Evolutionary conservation across 1,140 invertebrate species (phyloP).

Genomic region (Melanaphis sacchari): DNA sequence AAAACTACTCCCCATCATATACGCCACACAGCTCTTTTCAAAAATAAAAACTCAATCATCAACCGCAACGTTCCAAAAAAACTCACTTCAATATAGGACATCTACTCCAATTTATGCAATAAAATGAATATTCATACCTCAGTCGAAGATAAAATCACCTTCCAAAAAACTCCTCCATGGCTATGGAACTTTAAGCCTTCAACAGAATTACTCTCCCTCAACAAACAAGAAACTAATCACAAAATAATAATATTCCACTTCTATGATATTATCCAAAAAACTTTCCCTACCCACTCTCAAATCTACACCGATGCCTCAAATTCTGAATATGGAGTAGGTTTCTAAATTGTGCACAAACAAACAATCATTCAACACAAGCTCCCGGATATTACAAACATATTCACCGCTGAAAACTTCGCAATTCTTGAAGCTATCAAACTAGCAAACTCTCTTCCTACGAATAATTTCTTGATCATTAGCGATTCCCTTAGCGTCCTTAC

Average conservation of each 20-base stretch:
- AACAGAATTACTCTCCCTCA: too few relatives aligned
- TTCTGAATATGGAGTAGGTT: not conserved
- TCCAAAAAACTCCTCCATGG: too few relatives aligned
- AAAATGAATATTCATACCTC: too few relatives aligned
- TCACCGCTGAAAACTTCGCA: not conserved
- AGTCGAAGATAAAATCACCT: too few relatives aligned
- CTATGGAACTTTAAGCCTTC: too few relatives aligned
- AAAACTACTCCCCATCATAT: not conserved
- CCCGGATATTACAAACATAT: not conserved
- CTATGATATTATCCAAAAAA: not conserved
- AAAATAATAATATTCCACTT: not conserved
- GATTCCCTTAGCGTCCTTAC: constrained; percentile 7
- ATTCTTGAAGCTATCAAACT: not conserved
- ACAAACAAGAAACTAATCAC: too few relatives aligned
- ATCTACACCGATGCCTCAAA: constrained; percentile 15
- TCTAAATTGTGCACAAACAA: not conserved
- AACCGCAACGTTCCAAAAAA: too few relatives aligned
- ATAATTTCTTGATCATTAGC: not conserved
- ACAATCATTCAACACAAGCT: not conserved
- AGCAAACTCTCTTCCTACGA: not conserved
- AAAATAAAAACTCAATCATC: not conserved
- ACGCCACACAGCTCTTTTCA: not conserved
- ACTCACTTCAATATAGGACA: too few relatives aligned
- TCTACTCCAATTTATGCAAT: too few relatives aligned
- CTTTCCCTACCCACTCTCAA: not conserved